phyloP scores from a whole-genome alignment of 2,797 vertebrate species.

The Scyliorhinus canicula region DNA sequence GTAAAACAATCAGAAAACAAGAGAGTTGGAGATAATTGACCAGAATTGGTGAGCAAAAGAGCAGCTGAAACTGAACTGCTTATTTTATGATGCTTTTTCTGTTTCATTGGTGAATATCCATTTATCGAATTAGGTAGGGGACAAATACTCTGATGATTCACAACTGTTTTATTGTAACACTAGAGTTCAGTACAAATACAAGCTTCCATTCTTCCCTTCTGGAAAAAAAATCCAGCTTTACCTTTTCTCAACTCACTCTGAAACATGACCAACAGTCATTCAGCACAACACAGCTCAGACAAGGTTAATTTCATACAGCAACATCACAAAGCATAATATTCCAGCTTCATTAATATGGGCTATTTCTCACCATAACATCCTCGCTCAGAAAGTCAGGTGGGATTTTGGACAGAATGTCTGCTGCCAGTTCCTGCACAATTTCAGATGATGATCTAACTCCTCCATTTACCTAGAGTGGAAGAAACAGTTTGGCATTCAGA shows the following conservation, averaged over 20 bases:
- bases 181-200: no score
- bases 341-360: not conserved
- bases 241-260: no score
- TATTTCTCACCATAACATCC: conserved; percentile 43
- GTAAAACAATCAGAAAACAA: not conserved
- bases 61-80: no score
- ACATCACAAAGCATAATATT: not conserved
- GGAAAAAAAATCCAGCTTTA: no score
- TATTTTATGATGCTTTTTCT: no score
- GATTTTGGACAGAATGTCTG: conserved; percentile 45
- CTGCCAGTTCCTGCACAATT: conserved; percentile 44
- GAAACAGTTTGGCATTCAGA: not conserved
- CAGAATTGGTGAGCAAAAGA: not conserved
- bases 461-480: conserved; percentile 41
- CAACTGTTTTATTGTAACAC: no score
- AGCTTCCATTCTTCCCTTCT: no score
- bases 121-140: no score
- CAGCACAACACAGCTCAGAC: not conserved
- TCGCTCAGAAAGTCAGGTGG: conserved; percentile 45
- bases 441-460: conserved; percentile 45
- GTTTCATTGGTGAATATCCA: no score
- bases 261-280: no score
- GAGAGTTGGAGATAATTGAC: not conserved
- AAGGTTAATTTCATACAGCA: not conserved
- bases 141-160: no score